phyloP scores from a whole-genome alignment of 2,888 invertebrate genomes.

The Scaptomyza flava region DNA sequence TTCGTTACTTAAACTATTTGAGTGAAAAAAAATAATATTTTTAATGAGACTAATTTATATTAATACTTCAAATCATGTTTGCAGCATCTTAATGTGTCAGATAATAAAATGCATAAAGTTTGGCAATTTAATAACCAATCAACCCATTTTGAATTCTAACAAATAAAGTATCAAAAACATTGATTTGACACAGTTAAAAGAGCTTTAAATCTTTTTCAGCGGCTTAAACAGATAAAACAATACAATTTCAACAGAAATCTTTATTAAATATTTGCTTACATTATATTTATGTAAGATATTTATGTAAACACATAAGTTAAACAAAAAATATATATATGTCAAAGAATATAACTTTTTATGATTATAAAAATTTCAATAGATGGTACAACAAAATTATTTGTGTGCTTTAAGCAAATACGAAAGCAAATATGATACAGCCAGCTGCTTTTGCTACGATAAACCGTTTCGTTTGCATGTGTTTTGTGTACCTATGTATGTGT shows the following conservation, averaged over 20 bases:
- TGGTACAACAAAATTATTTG: constrained; percentile 26
- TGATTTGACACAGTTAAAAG: background rate
- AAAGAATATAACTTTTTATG: background rate
- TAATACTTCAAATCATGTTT: too few relatives aligned
- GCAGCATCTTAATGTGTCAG: too few relatives aligned
- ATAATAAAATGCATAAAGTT: too few relatives aligned
- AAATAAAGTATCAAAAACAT: background rate
- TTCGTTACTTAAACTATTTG: too few relatives aligned
- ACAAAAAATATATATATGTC: background rate
- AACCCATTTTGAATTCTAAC: background rate
- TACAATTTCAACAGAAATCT: background rate
- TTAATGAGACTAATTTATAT: too few relatives aligned
- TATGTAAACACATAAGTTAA: background rate
- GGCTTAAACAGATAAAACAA: background rate
- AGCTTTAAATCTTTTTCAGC: background rate
- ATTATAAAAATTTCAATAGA: constrained; percentile 7
- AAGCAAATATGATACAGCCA: constrained; percentile 38
- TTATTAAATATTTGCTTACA: background rate
- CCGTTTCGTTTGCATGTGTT: background rate
- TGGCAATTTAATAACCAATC: too few relatives aligned
- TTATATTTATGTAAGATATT: background rate
- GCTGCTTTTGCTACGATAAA: constrained; percentile 39
- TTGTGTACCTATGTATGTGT: constrained; percentile 1
- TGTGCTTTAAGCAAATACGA: constrained; percentile 29
- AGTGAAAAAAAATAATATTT: too few relatives aligned